Percentiles rank a stretch among this genome's conserved stretches.
These are phyloP conservation scores for Amphiprion clarkii DNA, from an alignment of 2,797 vertebrate genomes.

Conservation along the genomic window DNA sequence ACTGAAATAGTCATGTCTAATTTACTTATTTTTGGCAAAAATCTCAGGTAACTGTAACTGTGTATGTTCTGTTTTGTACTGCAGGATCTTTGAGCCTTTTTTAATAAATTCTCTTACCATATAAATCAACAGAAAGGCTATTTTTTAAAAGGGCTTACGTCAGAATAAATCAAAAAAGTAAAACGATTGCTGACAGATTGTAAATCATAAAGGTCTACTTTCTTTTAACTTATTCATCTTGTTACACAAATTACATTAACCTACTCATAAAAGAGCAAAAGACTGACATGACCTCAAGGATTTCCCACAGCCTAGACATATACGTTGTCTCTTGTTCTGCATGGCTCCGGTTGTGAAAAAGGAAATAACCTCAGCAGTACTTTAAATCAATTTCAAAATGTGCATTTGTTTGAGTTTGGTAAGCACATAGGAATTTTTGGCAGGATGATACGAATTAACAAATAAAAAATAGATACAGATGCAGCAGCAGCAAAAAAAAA, in stretches of 20 bases:
- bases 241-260: neutral
- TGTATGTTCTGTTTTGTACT: no score
- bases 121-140: neutral
- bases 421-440: conserved; percentile 17
- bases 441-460: conserved; percentile 15
- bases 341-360: no score
- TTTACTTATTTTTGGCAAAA: no score
- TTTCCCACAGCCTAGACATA: neutral
- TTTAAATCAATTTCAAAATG: conserved; percentile 17
- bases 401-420: conserved; percentile 23
- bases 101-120: neutral
- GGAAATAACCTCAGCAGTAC: neutral
- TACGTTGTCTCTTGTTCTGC: no score
- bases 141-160: no score
- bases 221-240: neutral
- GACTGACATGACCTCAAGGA: neutral
- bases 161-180: neutral
- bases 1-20: no score
- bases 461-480: conserved; percentile 27
- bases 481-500: no score
- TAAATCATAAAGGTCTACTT: neutral
- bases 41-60: no score
- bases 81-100: no score
- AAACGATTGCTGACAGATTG: neutral
- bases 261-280: neutral